A percentile compares a stretch with the other conserved stretches of the same genome.
Conservation (phyloP, 2,888 invertebrate genomes). For the Pogonocherus hispidulus region DNA sequence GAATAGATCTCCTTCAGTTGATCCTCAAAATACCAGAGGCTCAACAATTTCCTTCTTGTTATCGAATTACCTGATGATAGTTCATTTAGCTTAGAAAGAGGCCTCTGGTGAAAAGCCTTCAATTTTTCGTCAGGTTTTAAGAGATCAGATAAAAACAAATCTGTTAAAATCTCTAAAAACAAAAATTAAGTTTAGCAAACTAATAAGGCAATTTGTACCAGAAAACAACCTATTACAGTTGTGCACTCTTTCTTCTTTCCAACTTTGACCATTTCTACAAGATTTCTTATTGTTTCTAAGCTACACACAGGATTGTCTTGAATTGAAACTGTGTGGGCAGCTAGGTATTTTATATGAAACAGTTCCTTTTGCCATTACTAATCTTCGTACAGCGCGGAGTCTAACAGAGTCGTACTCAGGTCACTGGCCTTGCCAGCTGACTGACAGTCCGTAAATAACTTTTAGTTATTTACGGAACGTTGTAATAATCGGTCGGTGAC, state of each 20-base stretch:
- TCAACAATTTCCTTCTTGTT: slow-evolving; percentile 76
- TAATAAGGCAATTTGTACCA: neutral
- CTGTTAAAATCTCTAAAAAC: slow-evolving; percentile 80
- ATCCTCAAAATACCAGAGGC: slow-evolving; percentile 91
- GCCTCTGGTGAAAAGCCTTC: slow-evolving; percentile 76
- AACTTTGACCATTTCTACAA: slow-evolving; percentile 84
- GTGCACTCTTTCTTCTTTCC: slow-evolving; percentile 82
- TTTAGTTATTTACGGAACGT: no score
- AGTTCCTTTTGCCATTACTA: slow-evolving; percentile 85
- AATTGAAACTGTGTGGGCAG: slow-evolving; percentile 85
- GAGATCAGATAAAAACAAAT: slow-evolving; percentile 81
- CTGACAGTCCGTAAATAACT: no score
- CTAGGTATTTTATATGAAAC: slow-evolving; percentile 87
- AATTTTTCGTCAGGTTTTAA: slow-evolving; percentile 78
- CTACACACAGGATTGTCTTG: slow-evolving; percentile 89
- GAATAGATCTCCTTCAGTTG: slow-evolving; percentile 81
- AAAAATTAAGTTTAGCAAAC: neutral
- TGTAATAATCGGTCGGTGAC: no score
- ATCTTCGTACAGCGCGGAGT: slow-evolving; percentile 90
- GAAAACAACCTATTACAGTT: slow-evolving; percentile 74
- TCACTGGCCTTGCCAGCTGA: no score
- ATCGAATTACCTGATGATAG: slow-evolving; percentile 77
- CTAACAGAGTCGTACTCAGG: no score
- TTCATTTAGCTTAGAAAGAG: slow-evolving; percentile 73
- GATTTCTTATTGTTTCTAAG: slow-evolving; percentile 76